Percentiles rank a stretch among this genome's conserved stretches.
phyloP scores from a whole-genome alignment of 2,113 vertebrate species.

The Rhadina sibilatrix region DNA sequence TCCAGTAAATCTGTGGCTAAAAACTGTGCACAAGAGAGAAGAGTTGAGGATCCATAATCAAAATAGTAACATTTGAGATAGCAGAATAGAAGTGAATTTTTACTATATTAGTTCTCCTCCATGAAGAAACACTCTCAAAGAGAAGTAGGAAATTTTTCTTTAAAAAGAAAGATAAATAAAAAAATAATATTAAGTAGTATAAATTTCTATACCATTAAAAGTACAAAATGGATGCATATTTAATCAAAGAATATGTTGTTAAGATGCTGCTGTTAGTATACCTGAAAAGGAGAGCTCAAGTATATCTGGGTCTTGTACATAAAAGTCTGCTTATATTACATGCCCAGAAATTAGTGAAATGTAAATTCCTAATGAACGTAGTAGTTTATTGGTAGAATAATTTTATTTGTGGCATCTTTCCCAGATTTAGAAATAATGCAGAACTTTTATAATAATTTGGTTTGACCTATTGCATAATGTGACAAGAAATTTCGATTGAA shows the following conservation, averaged over 20 bases:
- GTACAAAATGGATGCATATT: not conserved
- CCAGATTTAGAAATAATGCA: not conserved
- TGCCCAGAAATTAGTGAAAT: not conserved
- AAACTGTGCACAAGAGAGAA: not conserved
- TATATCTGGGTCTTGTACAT: not conserved
- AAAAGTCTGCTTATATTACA: not conserved
- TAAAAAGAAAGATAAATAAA: not conserved
- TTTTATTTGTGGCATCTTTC: not conserved
- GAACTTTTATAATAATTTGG: not conserved
- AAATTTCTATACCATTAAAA: not conserved
- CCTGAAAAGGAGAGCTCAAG: not conserved
- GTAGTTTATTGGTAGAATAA: not conserved
- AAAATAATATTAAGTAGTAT: not conserved
- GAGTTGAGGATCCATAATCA: not conserved
- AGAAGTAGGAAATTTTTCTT: not conserved
- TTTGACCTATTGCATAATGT: not conserved
- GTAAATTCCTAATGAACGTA: not conserved
- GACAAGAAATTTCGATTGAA: not conserved
- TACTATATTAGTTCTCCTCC: not conserved
- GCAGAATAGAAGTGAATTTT: not conserved
- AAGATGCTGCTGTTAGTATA: not conserved
- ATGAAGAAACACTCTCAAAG: not conserved
- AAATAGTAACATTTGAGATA: not conserved
- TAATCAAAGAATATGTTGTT: not conserved
- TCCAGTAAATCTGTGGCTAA: not conserved